Base-by-base conservation (phyloP, 2,888 invertebrate genomes). In the Eutolmus rufibarbis region DNA sequence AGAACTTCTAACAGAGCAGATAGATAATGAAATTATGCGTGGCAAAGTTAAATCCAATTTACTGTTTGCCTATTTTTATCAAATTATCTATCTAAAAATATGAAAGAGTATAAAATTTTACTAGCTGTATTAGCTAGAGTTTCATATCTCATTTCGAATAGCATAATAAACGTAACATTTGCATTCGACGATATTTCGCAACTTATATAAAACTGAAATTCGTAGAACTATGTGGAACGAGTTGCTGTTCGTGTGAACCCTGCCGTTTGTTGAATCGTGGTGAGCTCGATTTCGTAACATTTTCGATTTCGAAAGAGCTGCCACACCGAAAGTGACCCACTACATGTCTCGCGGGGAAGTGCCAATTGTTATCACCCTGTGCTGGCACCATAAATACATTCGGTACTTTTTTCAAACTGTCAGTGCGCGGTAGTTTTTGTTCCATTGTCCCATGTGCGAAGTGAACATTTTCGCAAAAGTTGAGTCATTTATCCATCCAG, bases 351-450 rank as follows among this genome's bases (percentile, higher is more conserved):
- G 66, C 66, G 66, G 66, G 28, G 66, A 66, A 66, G 66, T 66
- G 66, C 28, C 76, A 76, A 76, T 76, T 37, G 34, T 76, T 76
- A 76, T 76, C 76, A 76, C 76, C 76, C 76, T 76, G 76, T 34
- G 9, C 37, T 14, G 37, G 8, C 34, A 34, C 9, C 37, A 76
- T 76, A 23, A 37, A 37, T 76, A 37, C 37, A 8, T 76, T 76
- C 37, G 37, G 34, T 34, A 31, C 28, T 28, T 28, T 40, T 46
- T 31, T 74, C 74, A 66, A 66, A 31, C 76, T 76, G 76, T 76
- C 76, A 76, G 37, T 34, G 34, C 19, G 34, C n/a, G 37, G 74
- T 74, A 37, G 76, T 76, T 19, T 28, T 19, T 66, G 28, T 66
- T 66, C 2, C 12, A 12, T 66, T 19, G 12, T 19, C 23, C 23